A percentile compares a stretch with the other conserved stretches of the same genome.
phyloP scores from a whole-genome alignment of 92 coral and sea anemone genomes.

The Epizoanthus scotinus region DNA sequence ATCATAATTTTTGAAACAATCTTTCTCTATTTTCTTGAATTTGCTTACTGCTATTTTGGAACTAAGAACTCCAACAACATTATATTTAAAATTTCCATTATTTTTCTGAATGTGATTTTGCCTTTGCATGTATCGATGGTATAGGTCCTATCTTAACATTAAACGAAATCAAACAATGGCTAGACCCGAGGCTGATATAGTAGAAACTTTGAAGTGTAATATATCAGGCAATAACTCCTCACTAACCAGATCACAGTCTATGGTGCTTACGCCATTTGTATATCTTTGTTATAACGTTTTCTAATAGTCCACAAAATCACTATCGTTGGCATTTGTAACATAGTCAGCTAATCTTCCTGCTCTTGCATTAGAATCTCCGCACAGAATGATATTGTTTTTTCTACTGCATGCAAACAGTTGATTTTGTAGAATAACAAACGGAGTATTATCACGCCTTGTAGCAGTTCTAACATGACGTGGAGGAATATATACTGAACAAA shows the following conservation, averaged over 20 bases:
- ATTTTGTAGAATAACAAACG: no score
- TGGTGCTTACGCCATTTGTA: neutral
- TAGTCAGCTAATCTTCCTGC: no score
- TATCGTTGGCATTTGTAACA: neutral
- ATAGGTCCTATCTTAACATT: no score
- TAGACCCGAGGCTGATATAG: neutral
- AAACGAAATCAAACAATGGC: neutral
- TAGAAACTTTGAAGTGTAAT: neutral
- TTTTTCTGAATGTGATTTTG: no score
- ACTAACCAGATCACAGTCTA: neutral
- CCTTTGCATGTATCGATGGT: no score
- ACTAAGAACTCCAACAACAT: no score
- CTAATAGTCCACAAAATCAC: neutral
- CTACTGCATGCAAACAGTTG: no score
- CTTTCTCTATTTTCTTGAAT: no score
- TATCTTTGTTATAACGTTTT: neutral
- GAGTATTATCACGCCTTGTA: neutral
- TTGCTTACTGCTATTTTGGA: no score
- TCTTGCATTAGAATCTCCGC: neutral
- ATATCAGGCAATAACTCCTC: neutral
- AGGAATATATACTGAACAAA: no score
- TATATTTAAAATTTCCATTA: no score
- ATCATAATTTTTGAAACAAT: no score
- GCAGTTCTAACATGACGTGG: neutral
- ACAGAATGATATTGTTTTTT: neutral